These are phyloP conservation scores for Clarias laeviceps DNA, from an alignment of 2,797 vertebrate genomes.

Conservation along the genomic window DNA sequence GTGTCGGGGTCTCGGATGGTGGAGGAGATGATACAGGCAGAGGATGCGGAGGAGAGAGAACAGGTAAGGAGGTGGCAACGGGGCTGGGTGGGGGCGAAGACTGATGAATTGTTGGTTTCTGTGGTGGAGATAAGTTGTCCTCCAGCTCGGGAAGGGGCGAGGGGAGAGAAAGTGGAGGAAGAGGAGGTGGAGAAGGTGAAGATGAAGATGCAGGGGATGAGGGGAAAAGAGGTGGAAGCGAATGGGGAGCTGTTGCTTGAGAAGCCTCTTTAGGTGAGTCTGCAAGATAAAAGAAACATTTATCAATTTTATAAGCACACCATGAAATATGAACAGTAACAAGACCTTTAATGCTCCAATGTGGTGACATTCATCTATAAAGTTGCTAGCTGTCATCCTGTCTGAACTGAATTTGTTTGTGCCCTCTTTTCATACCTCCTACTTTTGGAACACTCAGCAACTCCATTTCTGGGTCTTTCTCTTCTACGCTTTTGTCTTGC, in stretches of 20 bases:
- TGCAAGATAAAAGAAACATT: constrained; percentile 55
- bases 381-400: not conserved
- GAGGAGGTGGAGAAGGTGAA: constrained; percentile 73
- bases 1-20: constrained; percentile 69
- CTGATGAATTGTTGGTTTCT: constrained; percentile 48
- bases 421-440: constrained; percentile 65
- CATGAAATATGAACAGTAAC: not conserved
- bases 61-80: constrained; percentile 57
- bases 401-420: constrained; percentile 4
- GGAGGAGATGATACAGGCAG: constrained; percentile 68
- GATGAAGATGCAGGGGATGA: constrained; percentile 64
- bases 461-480: constrained; percentile 71
- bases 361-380: not conserved
- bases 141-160: constrained; percentile 67
- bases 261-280: constrained; percentile 70
- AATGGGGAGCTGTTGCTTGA: constrained; percentile 61
- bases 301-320: not conserved
- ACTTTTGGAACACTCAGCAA: constrained; percentile 66
- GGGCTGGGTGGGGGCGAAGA: constrained; percentile 59
- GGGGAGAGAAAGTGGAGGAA: constrained; percentile 71
- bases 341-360: not conserved
- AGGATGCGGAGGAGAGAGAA: constrained; percentile 61
- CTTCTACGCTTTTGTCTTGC: constrained; percentile 61
- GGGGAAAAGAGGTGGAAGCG: constrained; percentile 57
- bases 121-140: constrained; percentile 56